Evolutionary conservation across 2,797 vertebrate species (phyloP).

Genomic region (Merluccius polli): DNA sequence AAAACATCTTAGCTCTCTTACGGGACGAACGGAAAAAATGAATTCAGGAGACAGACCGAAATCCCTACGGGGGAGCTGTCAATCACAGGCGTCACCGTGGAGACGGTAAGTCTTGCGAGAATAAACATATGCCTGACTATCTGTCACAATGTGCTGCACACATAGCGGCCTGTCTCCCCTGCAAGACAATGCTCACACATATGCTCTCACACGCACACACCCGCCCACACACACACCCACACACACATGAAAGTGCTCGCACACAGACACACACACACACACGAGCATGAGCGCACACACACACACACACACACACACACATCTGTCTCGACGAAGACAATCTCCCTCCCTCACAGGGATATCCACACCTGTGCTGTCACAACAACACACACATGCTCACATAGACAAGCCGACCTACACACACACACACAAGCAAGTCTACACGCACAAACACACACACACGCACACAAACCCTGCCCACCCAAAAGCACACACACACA

Average conservation of each 20-base stretch:
- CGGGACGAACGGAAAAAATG: conserved; percentile 59
- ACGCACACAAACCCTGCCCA: not conserved
- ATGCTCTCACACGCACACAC: not conserved
- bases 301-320: conserved; percentile 14
- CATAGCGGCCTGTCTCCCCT: conserved; percentile 47
- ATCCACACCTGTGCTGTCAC: conserved; percentile 34
- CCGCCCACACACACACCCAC: not conserved
- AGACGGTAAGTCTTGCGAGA: conserved; percentile 33
- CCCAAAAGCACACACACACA: not conserved
- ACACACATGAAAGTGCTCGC: not conserved
- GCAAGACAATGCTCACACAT: conserved; percentile 30
- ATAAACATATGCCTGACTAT: conserved; percentile 52
- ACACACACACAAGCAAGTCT: too few relatives aligned
- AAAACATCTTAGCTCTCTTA: conserved; percentile 55
- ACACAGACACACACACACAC: not conserved
- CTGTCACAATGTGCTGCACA: conserved; percentile 48
- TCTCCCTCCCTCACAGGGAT: not conserved
- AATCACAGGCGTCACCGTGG: conserved; percentile 55
- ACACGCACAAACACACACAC: not conserved
- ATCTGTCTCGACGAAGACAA: conserved; percentile 12
- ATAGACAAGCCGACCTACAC: not conserved
- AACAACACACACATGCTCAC: conserved; percentile 37
- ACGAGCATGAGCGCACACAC: not conserved
- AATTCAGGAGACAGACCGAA: conserved; percentile 61
- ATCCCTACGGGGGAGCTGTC: conserved; percentile 65